These are phyloP conservation scores for Colostygia pectinataria DNA, from an alignment of 2,888 invertebrate genomes.

Conservation along the genomic window DNA sequence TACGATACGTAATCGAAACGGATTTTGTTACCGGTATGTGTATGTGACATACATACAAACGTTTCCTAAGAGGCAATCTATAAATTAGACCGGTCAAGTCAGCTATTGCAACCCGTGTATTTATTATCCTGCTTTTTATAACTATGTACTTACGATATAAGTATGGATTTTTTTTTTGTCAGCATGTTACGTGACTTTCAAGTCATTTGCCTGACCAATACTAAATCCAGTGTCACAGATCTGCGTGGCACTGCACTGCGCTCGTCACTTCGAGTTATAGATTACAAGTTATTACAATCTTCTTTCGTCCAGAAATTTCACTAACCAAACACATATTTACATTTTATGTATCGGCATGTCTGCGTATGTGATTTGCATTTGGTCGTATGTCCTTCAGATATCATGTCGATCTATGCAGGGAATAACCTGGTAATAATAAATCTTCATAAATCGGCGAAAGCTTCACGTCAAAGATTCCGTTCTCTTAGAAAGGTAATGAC, in stretches of 20 bases:
- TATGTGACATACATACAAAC: slow-evolving; percentile 49
- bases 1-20: slow-evolving; percentile 45
- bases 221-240: too few species aligned
- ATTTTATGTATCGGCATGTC: not conserved
- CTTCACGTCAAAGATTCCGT: not conserved
- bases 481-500: not conserved
- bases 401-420: not conserved
- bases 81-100: slow-evolving; percentile 35
- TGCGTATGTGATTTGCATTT: not conserved
- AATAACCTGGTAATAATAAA: not conserved
- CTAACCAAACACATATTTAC: not conserved
- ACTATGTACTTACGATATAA: too few species aligned
- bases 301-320: too few species aligned
- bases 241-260: too few species aligned
- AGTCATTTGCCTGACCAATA: too few species aligned
- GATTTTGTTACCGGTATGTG: slow-evolving; percentile 47
- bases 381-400: not conserved
- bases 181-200: too few species aligned
- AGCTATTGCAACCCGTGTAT: too few species aligned
- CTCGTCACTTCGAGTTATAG: too few species aligned
- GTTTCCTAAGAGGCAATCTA: slow-evolving; percentile 45
- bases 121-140: too few species aligned
- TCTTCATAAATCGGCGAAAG: slow-evolving; percentile 6
- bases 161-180: too few species aligned
- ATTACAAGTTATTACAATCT: too few species aligned